Conservation (phyloP, 2,888 invertebrate species). For the Criorhina ranunculi region DNA sequence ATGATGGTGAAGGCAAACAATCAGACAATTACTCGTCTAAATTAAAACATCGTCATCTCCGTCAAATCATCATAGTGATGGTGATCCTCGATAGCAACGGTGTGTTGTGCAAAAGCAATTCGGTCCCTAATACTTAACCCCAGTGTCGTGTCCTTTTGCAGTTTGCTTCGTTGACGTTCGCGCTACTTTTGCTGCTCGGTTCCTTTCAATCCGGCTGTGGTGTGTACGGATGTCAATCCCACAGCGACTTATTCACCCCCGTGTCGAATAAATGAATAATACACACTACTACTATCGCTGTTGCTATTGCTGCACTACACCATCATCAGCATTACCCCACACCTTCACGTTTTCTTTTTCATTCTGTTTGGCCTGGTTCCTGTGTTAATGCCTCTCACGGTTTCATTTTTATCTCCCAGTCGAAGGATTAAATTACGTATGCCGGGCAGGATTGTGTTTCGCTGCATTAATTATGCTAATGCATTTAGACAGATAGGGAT, state of each 20-base stretch:
- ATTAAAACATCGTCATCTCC: constrained; percentile 50
- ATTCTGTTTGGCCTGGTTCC: constrained; percentile 65
- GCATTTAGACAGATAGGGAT: constrained; percentile 59
- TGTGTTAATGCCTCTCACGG: constrained; percentile 74
- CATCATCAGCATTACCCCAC: constrained; percentile 1
- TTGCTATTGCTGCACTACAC: constrained; percentile 10
- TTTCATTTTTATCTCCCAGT: constrained; percentile 73
- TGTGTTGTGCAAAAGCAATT: constrained; percentile 34
- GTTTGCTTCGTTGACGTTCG: constrained; percentile 44
- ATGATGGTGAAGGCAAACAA: constrained; percentile 26
- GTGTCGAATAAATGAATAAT: constrained; percentile 41
- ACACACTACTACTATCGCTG: neutral
- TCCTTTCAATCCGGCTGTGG: constrained; percentile 16
- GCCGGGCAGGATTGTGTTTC: constrained; percentile 76
- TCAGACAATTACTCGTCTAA: constrained; percentile 50
- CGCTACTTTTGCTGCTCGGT: constrained; percentile 24
- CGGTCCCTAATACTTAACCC: constrained; percentile 32
- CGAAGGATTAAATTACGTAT: constrained; percentile 76
- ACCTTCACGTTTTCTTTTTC: constrained; percentile 21
- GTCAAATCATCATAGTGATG: constrained; percentile 39
- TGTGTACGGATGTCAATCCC: constrained; percentile 64
- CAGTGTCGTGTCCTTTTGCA: constrained; percentile 52
- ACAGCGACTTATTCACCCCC: constrained; percentile 49
- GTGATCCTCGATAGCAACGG: constrained; percentile 44
- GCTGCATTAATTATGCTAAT: constrained; percentile 77